Base-by-base conservation (phyloP, 1,140 invertebrate species). In the Drosophila bipectinata region DNA sequence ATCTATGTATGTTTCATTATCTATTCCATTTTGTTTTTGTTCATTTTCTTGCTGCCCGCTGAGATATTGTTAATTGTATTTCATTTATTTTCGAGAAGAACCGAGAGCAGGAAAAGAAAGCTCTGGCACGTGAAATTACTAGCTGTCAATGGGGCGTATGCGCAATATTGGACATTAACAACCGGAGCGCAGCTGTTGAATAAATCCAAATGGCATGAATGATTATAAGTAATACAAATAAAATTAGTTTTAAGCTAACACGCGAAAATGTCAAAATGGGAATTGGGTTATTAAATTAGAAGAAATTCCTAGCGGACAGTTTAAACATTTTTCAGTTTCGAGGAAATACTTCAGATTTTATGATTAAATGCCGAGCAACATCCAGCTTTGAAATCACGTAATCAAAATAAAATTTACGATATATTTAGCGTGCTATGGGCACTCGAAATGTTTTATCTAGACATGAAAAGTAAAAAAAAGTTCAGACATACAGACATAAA, bases 111-210 rank as follows among this genome's bases (percentile, higher is more conserved):
- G 45, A 15, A 61, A 47, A 51, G 6, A 58, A 58, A 63, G 56
- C 60, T 61, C 47, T 63, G 78, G 74, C 81, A 81, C 73, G 77
- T 77, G 81, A 77, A 85, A 63, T 53, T 57, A 28, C 30, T 48
- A 41, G 60, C 54, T 7, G 62, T 51, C 76, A 72, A 69, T 45
- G 48, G 63, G 69, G 59, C 69, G 69, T 78, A 83, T 78, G 79
- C 56, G 63, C 39, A 82, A 83, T 63, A 77, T 68, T 15, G 60
- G 49, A 62, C 55, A 39, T n/a, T 60, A 78, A 78, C 30, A 51
- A 14, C 67, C 53, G 34, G 7, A 56, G 68, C 81, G 81, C 82
- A 85, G 77, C 81, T 87, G 81, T 76, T 81, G 54, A 24, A 45
- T 60, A 63, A 77, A 80, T 52, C 64, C 68, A 48, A 67, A 24